Evolutionary conservation across 2,797 vertebrate species (phyloP).

Genomic region (Masticophis lateralis): DNA sequence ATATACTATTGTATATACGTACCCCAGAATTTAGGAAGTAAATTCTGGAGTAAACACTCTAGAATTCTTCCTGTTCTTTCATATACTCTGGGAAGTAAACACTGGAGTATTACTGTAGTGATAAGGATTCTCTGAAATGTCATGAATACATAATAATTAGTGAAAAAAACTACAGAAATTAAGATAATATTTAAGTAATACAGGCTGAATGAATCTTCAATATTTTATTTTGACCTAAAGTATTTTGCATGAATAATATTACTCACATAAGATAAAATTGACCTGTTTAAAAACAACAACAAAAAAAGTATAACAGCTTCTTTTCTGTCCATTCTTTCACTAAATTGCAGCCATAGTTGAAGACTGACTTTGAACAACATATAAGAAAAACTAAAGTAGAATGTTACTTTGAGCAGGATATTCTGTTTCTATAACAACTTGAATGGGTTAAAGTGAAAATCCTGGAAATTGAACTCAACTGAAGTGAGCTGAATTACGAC

Average conservation of each 20-base stretch:
- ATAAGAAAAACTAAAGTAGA: not conserved
- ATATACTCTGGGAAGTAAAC: no score
- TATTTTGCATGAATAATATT: not conserved
- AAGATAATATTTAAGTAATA: not conserved
- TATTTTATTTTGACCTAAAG: not conserved
- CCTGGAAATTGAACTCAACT: not conserved
- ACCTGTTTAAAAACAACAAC: not conserved
- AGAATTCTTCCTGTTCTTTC: no score
- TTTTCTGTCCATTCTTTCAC: not conserved
- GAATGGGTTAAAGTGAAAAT: not conserved
- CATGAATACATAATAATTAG: not conserved
- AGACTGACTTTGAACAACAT: not conserved
- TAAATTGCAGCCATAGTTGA: not conserved
- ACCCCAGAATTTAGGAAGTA: not conserved
- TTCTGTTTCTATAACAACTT: not conserved
- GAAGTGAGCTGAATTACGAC: not conserved
- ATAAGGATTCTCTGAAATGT: not conserved
- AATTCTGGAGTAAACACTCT: no score
- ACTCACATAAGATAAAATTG: not conserved
- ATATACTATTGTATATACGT: not conserved
- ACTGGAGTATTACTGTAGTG: not conserved
- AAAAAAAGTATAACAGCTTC: not conserved
- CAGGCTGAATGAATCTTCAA: not conserved
- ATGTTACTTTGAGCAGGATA: not conserved
- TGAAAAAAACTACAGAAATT: not conserved